Percentiles rank a stretch among this genome's conserved stretches.
Conservation (phyloP, 2,113 vertebrate species). For the Asarcornis scutulata region DNA sequence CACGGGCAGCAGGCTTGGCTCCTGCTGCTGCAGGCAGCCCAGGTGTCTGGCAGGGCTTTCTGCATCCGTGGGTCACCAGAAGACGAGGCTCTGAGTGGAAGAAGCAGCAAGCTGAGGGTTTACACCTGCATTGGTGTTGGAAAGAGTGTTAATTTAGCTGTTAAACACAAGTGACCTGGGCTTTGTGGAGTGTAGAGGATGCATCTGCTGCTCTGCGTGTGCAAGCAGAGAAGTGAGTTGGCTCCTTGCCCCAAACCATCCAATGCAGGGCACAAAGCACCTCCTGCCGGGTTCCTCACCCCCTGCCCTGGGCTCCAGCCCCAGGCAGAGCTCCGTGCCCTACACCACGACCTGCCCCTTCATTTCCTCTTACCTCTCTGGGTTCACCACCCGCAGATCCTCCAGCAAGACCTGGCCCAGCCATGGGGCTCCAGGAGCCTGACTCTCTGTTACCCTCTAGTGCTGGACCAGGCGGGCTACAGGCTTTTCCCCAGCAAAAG, state of each 20-base stretch:
- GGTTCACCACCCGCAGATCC: background rate
- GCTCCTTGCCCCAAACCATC: background rate
- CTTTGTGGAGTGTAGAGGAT: background rate
- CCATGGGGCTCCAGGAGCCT: background rate
- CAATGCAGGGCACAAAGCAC: background rate
- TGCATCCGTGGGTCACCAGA: background rate
- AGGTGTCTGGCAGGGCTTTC: background rate
- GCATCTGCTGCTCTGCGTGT: background rate
- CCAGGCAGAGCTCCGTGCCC: background rate
- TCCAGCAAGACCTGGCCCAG: background rate
- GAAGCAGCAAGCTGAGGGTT: background rate
- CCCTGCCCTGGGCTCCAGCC: background rate
- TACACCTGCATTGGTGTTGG: background rate
- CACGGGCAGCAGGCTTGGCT: background rate
- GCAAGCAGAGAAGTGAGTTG: background rate
- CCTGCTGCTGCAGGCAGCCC: background rate
- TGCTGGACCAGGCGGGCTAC: background rate
- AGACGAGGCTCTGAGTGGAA: constrained; percentile 6
- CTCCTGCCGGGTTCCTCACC: background rate
- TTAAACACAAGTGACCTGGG: background rate
- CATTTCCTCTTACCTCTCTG: background rate
- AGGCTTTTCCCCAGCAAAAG: background rate
- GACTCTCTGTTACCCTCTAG: constrained; percentile 65
- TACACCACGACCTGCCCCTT: background rate
- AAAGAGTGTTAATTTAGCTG: rapidly evolving